Base-by-base conservation (phyloP, 1,140 invertebrate genomes). In the Dendroctonus ponderosae region DNA sequence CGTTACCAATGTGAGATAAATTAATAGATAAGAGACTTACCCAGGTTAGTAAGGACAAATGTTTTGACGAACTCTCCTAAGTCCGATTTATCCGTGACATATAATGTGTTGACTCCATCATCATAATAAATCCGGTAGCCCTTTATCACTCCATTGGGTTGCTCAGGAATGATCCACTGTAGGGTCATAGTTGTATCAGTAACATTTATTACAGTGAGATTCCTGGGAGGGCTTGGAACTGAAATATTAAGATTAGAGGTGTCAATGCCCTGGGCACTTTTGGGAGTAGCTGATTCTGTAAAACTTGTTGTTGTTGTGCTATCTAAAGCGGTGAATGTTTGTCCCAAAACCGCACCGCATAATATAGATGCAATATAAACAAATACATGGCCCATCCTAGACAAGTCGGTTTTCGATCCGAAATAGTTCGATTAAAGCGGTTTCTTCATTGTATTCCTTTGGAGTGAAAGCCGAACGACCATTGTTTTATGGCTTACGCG, bases 181-280 rank as follows among this genome's bases (percentile, higher is more conserved):
- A 96, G 82, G 62, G 87, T 86, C 70, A 94, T 89, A 75, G 88
- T 88, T 49, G 85, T 86, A 66, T 91, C 85, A 58, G 88, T 89
- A 48, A 93, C 87, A 77, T 86, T 85, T 65, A 87, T 82, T 11
- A 91, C 84, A 67, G 86, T 90, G 66, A 95, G 82, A 81, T 93
- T 92, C 74, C 86, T 81, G 56, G 92, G 92, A 76, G 90, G 89
- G 77, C 86, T 90, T 78, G 91, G 91, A 79, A 91, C 91, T 77
- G 68, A 40, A 77, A 75, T 66, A 68, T 67, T 50, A 65, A 69
- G 44, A 70, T 53, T 71, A 70, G 72, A 65, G 67, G 70, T 73
- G 71, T 74, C 69, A 68, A 62, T 69, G 60, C 41, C 52, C 58
- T 50, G 51, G 39, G 62, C 51, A 50, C 49, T 43, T 69, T 67